Percentiles rank a stretch among this genome's conserved stretches.
Conservation (phyloP, 2,888 invertebrate species). For the Frankliniella intonsa region DNA sequence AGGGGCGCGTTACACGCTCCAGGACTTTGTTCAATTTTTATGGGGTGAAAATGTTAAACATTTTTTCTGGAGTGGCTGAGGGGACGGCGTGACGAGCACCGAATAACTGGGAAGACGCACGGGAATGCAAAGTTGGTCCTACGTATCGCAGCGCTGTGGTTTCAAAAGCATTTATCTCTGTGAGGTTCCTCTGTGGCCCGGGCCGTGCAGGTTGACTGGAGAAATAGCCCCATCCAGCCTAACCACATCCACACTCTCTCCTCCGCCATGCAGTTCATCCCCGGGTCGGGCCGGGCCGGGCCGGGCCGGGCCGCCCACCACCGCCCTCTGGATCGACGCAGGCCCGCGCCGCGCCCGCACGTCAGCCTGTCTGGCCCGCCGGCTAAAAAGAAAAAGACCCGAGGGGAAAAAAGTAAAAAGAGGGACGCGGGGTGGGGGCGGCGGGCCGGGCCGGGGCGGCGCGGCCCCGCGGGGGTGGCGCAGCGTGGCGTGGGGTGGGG, state of each 20-base stretch:
- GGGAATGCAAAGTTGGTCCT: too few species aligned
- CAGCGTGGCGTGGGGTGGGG: neutral
- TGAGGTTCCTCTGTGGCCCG: too few species aligned
- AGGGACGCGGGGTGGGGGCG: neutral
- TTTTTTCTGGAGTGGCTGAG: too few species aligned
- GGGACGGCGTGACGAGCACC: too few species aligned
- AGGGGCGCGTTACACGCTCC: too few species aligned
- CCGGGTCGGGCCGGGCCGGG: neutral
- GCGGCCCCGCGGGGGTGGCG: neutral
- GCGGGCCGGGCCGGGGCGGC: neutral
- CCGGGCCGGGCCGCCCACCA: neutral
- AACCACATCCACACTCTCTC: neutral
- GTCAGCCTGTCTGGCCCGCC: slow-evolving; percentile 23
- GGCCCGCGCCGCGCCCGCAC: neutral
- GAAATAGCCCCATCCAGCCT: neutral
- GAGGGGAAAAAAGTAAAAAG: neutral
- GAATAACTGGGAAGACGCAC: too few species aligned
- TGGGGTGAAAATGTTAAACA: too few species aligned
- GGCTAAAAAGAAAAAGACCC: slow-evolving; percentile 17
- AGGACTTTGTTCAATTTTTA: too few species aligned
- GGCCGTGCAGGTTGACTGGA: neutral
- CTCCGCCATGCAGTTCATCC: neutral
- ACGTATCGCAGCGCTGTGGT: too few species aligned
- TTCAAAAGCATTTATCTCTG: too few species aligned
- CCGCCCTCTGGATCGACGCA: slow-evolving; percentile 3